Evolutionary conservation across 2,888 invertebrate genomes (phyloP).

Genomic region (Lochmaea crataegi): DNA sequence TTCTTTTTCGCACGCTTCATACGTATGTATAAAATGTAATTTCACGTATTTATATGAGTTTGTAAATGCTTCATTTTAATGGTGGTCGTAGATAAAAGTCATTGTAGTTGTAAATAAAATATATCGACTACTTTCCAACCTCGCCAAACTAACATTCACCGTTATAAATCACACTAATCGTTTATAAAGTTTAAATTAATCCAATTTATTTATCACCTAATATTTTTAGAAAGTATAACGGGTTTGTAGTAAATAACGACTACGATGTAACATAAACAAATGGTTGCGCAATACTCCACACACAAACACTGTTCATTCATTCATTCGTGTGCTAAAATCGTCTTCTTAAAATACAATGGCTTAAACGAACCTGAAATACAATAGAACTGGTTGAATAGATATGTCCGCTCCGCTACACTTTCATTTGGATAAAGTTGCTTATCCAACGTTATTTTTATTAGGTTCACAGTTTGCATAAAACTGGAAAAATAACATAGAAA

Average conservation of each 20-base stretch:
- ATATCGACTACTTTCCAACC: too few species aligned
- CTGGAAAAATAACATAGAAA: conserved; percentile 3
- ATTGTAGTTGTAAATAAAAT: too few species aligned
- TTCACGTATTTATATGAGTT: too few species aligned
- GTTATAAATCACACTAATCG: too few species aligned
- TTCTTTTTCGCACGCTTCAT: too few species aligned
- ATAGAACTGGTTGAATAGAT: conserved; percentile 3
- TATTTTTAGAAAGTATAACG: neutral
- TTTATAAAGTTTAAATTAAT: too few species aligned
- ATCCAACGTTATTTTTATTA: conserved; percentile 4
- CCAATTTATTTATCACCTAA: too few species aligned
- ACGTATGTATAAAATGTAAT: too few species aligned
- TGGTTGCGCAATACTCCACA: conserved; percentile 1
- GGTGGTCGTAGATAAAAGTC: too few species aligned
- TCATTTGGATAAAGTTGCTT: conserved; percentile 1
- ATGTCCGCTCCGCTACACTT: conserved; percentile 3
- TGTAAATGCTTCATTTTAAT: too few species aligned
- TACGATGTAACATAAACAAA: neutral
- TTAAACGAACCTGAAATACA: conserved; percentile 12
- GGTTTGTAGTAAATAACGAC: conserved; percentile 10
- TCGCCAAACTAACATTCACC: too few species aligned
- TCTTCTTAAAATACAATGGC: conserved; percentile 16
- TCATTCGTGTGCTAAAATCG: conserved; percentile 1
- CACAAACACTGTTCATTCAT: conserved; percentile 14
- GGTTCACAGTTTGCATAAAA: conserved; percentile 2